These are phyloP conservation scores for Antechinus stuartii DNA, from an alignment of 2,113 vertebrate genomes.

Conservation along the genomic window DNA sequence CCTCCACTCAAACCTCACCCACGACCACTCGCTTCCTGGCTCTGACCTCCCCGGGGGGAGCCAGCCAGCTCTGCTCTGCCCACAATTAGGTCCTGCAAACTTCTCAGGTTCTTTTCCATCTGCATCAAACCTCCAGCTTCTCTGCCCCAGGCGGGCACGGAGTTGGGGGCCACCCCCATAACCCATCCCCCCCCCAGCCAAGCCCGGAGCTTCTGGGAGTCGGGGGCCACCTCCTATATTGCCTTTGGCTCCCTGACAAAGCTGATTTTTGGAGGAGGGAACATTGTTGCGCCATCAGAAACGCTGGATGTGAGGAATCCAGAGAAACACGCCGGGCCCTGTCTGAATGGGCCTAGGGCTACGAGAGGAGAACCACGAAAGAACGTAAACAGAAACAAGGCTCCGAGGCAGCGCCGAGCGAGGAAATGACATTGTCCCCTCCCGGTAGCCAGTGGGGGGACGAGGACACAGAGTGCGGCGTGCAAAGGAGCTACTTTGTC, in stretches of 20 bases:
- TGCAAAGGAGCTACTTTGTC: background rate
- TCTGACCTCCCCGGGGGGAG: background rate
- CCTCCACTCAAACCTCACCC: background rate
- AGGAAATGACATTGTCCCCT: background rate
- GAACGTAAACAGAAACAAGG: background rate
- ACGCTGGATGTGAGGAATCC: background rate
- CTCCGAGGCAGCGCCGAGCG: no score
- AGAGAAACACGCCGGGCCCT: background rate
- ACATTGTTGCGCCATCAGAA: background rate
- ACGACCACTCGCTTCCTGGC: background rate
- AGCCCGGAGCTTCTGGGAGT: background rate
- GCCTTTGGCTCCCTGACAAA: background rate
- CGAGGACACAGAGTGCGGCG: no score
- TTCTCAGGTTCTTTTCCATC: background rate
- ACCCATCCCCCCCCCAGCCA: background rate
- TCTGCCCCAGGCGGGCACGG: background rate
- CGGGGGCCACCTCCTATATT: background rate
- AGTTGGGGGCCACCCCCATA: no score
- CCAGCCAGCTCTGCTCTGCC: background rate
- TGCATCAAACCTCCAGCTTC: background rate
- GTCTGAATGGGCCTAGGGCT: background rate
- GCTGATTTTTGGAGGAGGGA: background rate
- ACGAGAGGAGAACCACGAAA: background rate
- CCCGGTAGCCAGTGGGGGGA: background rate
- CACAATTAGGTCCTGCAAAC: background rate